A percentile compares a stretch with the other conserved stretches of the same genome.
Conservation (phyloP, 1,140 invertebrate genomes). For the Atta texana region DNA sequence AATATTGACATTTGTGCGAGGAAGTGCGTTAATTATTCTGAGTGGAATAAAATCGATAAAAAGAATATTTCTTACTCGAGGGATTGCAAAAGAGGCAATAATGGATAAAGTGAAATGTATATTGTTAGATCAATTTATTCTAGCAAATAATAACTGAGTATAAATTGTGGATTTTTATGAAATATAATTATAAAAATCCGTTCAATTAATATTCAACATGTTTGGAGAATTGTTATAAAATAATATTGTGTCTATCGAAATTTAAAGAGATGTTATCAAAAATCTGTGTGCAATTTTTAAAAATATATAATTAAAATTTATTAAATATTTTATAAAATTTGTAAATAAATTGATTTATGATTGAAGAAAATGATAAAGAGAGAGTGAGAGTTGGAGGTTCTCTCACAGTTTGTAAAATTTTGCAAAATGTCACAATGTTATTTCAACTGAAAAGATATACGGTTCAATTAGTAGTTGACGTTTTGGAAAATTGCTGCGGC, state of each 20-base stretch:
- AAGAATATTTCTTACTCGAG: slow-evolving; percentile 6
- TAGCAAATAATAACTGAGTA: neutral
- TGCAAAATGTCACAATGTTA: neutral
- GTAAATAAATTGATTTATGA: neutral
- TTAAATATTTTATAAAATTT: too few relatives aligned
- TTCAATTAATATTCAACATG: neutral
- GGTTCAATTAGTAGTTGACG: slow-evolving; percentile 34
- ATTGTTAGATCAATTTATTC: neutral
- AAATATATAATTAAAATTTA: slow-evolving; percentile 11
- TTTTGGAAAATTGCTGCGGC: slow-evolving; percentile 27
- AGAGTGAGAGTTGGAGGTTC: too few relatives aligned
- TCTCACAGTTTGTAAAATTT: neutral
- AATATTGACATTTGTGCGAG: slow-evolving; percentile 18
- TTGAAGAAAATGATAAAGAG: neutral
- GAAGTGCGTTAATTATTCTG: slow-evolving; percentile 32
- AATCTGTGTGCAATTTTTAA: neutral
- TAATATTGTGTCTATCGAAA: neutral
- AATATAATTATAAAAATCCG: neutral
- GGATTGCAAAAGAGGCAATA: neutral
- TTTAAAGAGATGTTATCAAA: neutral
- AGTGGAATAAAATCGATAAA: slow-evolving; percentile 26
- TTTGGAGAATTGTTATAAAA: neutral
- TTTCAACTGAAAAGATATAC: slow-evolving; percentile 3
- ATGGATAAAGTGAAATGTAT: neutral
- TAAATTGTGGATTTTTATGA: neutral